Evolutionary conservation across 2,797 vertebrate genomes (phyloP).

Genomic region (Stomatorhinus walkeri): DNA sequence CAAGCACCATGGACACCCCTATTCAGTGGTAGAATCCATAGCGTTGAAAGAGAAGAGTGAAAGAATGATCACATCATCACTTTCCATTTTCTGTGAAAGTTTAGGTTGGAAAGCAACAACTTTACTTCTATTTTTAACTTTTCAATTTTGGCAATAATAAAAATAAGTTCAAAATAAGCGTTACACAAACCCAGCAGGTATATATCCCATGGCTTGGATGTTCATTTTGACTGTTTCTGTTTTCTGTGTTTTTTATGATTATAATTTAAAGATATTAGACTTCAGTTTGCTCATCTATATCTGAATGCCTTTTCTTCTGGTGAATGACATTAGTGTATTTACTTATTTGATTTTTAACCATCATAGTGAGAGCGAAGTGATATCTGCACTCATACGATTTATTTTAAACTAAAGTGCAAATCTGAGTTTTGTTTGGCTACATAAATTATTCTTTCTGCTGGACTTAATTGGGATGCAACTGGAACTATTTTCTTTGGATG

Average conservation of each 20-base stretch:
- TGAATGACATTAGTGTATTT: not conserved
- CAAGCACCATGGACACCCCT: not conserved
- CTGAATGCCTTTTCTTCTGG: not conserved
- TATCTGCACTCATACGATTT: not conserved
- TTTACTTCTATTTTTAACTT: not conserved
- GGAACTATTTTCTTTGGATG: not conserved
- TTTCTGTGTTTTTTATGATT: not conserved
- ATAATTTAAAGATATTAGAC: not conserved
- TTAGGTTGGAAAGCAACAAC: not conserved
- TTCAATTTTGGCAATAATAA: not conserved
- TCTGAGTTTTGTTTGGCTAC: constrained; percentile 2
- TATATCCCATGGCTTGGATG: not conserved
- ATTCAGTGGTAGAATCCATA: not conserved
- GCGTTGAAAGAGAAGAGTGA: not conserved
- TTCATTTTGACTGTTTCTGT: not conserved
- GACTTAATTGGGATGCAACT: not conserved
- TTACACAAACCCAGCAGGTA: not conserved
- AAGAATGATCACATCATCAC: not conserved
- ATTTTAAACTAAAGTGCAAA: not conserved
- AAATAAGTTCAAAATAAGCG: not conserved
- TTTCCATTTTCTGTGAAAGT: not conserved
- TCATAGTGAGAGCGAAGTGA: not conserved
- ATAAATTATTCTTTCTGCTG: not conserved
- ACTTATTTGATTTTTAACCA: not conserved
- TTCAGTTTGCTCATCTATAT: constrained; percentile 4